Evolutionary conservation across 2,888 invertebrate species (phyloP).

Genomic region (Gari tellinella): DNA sequence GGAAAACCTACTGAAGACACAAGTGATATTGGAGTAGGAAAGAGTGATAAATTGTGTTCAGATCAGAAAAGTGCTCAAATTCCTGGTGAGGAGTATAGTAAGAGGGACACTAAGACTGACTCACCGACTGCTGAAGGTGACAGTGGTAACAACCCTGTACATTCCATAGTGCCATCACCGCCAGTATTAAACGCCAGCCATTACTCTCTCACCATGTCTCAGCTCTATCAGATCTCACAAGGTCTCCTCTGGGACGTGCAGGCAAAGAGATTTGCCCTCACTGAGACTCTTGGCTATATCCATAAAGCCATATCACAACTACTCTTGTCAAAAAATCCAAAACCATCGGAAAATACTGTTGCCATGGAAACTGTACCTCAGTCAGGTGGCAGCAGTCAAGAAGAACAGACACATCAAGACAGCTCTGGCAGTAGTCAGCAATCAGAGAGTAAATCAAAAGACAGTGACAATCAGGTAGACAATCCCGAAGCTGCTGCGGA

Average conservation of each 20-base stretch:
- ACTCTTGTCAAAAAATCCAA: slow-evolving; percentile 67
- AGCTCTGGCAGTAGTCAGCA: no score
- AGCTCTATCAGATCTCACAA: slow-evolving; percentile 68
- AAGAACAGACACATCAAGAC: no score
- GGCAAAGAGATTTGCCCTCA: slow-evolving; percentile 75
- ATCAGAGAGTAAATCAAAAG: no score
- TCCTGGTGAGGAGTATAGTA: no score
- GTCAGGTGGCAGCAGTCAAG: background rate
- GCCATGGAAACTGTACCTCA: slow-evolving; percentile 34
- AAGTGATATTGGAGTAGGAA: no score
- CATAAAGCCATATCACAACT: slow-evolving; percentile 79
- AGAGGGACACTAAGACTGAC: no score
- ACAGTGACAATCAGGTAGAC: no score
- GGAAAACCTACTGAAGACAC: no score
- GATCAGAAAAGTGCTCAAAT: no score
- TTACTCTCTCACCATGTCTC: slow-evolving; percentile 39
- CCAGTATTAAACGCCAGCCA: slow-evolving; percentile 37
- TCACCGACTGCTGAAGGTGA: no score
- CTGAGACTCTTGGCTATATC: slow-evolving; percentile 78
- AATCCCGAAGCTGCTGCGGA: no score
- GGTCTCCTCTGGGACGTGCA: slow-evolving; percentile 79
- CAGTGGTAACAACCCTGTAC: background rate
- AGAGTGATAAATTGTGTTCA: no score
- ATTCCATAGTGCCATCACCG: slow-evolving; percentile 2
- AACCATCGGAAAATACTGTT: slow-evolving; percentile 30